Base-by-base conservation (phyloP, 1,140 invertebrate genomes). In the Apis florea region DNA sequence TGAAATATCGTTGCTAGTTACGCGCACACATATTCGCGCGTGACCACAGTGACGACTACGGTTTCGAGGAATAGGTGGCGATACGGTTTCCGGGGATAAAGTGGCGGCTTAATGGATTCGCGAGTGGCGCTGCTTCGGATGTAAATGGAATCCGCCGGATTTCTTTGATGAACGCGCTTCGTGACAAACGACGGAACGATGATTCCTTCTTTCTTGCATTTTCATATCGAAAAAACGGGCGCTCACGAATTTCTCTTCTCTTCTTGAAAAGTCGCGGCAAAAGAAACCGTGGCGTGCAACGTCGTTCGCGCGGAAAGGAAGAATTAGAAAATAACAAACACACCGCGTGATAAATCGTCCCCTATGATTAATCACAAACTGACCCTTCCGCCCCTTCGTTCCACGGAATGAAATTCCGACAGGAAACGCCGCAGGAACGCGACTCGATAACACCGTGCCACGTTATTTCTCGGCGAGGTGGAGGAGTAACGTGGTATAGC, bases 61-160 rank as follows among this genome's bases (percentile, higher is more conserved):
- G 49, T 49, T 54, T 15, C 3, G 63, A 64, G 10, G 47, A 40
- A 54, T 53, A 40, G 31, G 24, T 49, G 17, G 51, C 54, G 12
- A 26, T 77, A 58, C 31, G 21, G 15, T 68, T 56, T 31, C 21
- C 51, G 51, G 61, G 61, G 63, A 24, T 68, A 40, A 56, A 77
- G 26, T 49, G 26, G 40, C 31, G 56, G 21, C 56, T n/a, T 73
- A 73, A 73, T 61, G 56, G 56, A 73, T 73, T 61, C 71, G 56
- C 56, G 26, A 56, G 51, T 6, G 31, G 5, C 19, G 19, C 51
- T 21, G 19, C 19, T 54, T 71, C 51, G 61, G 13, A 40, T 73
- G 54, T 71, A 71, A 73, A 59, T 73, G 71, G 54, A n/a, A 73
- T 59, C 49, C 56, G 40, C n/a, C 1, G 71, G 53, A 12, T 11